Conservation (phyloP, 2,797 vertebrate genomes). For the Leuciscus waleckii region DNA sequence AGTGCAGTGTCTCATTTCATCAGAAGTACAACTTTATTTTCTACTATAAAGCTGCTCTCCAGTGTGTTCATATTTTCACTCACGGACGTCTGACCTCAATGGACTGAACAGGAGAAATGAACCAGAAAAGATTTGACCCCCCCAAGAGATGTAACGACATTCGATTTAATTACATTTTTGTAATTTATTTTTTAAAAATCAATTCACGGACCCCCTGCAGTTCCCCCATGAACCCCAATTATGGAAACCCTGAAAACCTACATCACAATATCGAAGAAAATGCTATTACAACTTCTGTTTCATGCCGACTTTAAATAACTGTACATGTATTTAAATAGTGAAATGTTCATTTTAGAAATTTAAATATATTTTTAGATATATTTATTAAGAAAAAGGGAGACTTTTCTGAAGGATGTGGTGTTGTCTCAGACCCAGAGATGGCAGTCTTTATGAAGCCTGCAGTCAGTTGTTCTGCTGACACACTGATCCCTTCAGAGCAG, state of each 20-base stretch:
- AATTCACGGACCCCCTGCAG: background rate
- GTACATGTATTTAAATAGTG: background rate
- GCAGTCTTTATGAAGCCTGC: constrained; percentile 29
- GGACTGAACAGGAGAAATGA: too few relatives aligned
- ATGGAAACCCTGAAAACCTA: background rate
- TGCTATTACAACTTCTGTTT: background rate
- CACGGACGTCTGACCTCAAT: too few relatives aligned
- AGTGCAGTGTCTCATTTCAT: too few relatives aligned
- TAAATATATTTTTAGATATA: background rate
- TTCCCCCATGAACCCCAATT: background rate
- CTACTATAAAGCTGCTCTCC: too few relatives aligned
- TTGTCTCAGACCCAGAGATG: constrained; percentile 15
- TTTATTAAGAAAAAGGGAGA: background rate
- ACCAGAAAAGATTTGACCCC: too few relatives aligned
- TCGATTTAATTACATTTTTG: background rate
- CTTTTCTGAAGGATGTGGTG: background rate
- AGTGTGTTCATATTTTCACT: too few relatives aligned
- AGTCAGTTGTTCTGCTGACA: constrained; percentile 27
- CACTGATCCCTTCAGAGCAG: constrained; percentile 29
- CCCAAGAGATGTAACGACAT: background rate
- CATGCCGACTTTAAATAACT: background rate
- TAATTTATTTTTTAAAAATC: background rate
- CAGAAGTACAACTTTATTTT: too few relatives aligned
- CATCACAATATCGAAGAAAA: background rate
- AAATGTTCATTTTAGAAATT: background rate